A percentile compares a stretch with the other conserved stretches of the same genome.
Evolutionary conservation across 92 coral and sea anemone genomes (phyloP).

Genomic region (Hydrozoanthus gracilis): DNA sequence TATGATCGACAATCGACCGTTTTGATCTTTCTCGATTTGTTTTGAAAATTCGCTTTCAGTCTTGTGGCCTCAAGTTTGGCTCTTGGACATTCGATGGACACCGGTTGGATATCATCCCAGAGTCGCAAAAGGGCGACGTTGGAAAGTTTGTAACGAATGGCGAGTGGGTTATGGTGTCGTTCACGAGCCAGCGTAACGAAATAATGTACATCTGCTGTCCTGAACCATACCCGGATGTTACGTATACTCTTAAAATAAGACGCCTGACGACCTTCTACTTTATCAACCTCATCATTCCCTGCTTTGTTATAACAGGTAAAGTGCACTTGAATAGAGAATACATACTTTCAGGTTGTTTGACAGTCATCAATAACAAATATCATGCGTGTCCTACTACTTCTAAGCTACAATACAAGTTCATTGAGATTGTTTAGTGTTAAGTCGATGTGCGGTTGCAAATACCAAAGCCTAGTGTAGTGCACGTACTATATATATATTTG

Average conservation of each 20-base stretch:
- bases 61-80: conserved; percentile 84
- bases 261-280: conserved; percentile 79
- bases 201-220: conserved; percentile 85
- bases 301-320: conserved; percentile 84
- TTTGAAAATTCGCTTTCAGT: conserved; percentile 45
- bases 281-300: conserved; percentile 84
- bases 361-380: no score
- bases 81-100: conserved; percentile 89
- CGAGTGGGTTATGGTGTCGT: conserved; percentile 82
- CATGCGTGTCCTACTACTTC: no score
- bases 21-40: neutral
- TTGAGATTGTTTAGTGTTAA: no score
- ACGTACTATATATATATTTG: no score
- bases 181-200: conserved; percentile 72
- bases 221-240: conserved; percentile 89
- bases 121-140: conserved; percentile 66
- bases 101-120: conserved; percentile 80
- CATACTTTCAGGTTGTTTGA: no score
- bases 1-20: no score
- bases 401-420: no score
- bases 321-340: no score
- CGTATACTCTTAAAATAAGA: conserved; percentile 78
- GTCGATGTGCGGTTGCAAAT: no score
- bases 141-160: conserved; percentile 85
- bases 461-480: no score